Evolutionary conservation across 2,797 vertebrate species (phyloP).

Genomic region (Melanotaenia pygmaea): DNA sequence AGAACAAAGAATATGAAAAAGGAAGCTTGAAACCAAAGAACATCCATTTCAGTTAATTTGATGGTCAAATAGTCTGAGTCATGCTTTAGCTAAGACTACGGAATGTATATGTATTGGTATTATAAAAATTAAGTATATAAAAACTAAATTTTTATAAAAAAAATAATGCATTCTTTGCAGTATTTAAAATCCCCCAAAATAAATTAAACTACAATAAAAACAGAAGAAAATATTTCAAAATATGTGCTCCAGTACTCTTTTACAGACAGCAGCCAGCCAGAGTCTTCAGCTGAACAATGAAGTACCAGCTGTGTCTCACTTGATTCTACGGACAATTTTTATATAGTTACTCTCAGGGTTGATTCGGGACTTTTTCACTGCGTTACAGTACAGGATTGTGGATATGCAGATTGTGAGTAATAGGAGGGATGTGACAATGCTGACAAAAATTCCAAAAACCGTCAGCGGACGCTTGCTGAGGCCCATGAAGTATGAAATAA

Average conservation of each 20-base stretch:
- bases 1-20: constrained; percentile 20
- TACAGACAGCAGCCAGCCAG: constrained; percentile 79
- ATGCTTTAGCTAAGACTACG: neutral
- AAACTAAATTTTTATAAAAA: neutral
- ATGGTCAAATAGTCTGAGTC: constrained; percentile 8
- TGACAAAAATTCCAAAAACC: constrained; percentile 89
- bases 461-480: constrained; percentile 89
- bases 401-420: constrained; percentile 89
- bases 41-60: constrained; percentile 20
- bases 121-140: neutral
- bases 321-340: constrained; percentile 86
- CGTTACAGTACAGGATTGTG: constrained; percentile 88
- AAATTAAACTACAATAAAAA: constrained; percentile 2
- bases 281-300: constrained; percentile 41
- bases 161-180: neutral
- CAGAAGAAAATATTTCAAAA: constrained; percentile 1
- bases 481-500: constrained; percentile 90
- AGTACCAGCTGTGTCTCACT: constrained; percentile 50
- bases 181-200: constrained; percentile 9
- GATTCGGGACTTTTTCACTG: constrained; percentile 89
- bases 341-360: constrained; percentile 88
- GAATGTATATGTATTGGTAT: neutral
- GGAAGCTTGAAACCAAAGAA: neutral
- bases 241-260: constrained; percentile 84
- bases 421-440: constrained; percentile 84